A percentile compares a stretch with the other conserved stretches of the same genome.
Conservation (phyloP, 2,113 vertebrate genomes). For the Epinephelus fuscoguttatus region DNA sequence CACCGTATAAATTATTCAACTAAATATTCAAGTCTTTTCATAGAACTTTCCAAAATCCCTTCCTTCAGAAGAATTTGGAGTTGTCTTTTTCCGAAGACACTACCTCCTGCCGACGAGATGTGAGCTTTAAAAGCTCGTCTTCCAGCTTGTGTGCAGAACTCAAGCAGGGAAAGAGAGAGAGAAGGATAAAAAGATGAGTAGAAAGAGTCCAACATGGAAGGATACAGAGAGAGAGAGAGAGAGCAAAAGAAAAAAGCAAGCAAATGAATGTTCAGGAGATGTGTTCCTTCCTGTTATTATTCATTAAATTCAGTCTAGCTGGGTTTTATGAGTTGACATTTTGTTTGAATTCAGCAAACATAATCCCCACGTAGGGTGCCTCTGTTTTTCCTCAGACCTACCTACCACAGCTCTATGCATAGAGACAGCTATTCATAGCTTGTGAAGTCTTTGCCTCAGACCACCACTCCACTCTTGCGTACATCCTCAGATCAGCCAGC, state of each 20-base stretch:
- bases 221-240: not conserved
- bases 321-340: slow-evolving; percentile 49
- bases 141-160: slow-evolving; percentile 33
- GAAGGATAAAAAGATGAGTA: slow-evolving; percentile 22
- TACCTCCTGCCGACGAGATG: slow-evolving; percentile 36
- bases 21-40: slow-evolving; percentile 47
- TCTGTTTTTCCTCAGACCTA: slow-evolving; percentile 21
- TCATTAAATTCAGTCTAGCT: slow-evolving; percentile 43
- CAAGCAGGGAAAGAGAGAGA: slow-evolving; percentile 27
- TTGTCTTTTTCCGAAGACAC: slow-evolving; percentile 34
- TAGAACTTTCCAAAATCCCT: slow-evolving; percentile 35
- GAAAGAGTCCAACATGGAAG: not conserved
- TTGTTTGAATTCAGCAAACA: slow-evolving; percentile 58
- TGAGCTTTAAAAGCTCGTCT: slow-evolving; percentile 27
- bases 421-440: slow-evolving; percentile 39
- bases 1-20: slow-evolving; percentile 59
- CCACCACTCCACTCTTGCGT: not conserved
- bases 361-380: slow-evolving; percentile 34
- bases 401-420: slow-evolving; percentile 35
- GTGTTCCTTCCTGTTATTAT: slow-evolving; percentile 31
- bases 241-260: not conserved
- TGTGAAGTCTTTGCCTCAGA: slow-evolving; percentile 45
- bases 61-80: slow-evolving; percentile 16
- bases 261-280: slow-evolving; percentile 6
- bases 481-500: slow-evolving; percentile 40